phyloP scores from a whole-genome alignment of 2,797 vertebrate genomes.

The Merluccius polli region DNA sequence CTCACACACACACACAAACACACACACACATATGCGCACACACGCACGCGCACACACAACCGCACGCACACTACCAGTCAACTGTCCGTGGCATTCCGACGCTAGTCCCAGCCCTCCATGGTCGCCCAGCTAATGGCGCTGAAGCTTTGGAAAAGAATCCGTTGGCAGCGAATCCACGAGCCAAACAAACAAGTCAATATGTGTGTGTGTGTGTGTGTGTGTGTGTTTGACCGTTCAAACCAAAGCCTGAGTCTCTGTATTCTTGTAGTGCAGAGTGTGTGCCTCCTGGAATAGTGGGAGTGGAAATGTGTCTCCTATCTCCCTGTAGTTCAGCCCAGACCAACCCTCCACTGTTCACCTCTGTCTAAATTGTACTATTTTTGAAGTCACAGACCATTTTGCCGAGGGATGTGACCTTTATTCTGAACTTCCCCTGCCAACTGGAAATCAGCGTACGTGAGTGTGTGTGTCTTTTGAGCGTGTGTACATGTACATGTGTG shows the following conservation, averaged over 20 bases:
- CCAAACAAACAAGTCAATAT: conserved; percentile 44
- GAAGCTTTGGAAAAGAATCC: conserved; percentile 66
- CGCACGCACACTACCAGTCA: conserved; percentile 42
- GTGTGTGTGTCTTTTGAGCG: conserved; percentile 3
- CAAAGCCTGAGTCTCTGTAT: conserved; percentile 25
- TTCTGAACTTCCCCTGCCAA: conserved; percentile 33
- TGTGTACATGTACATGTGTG: conserved; percentile 7
- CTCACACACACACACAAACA: conserved; percentile 4
- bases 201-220: conserved; percentile 12
- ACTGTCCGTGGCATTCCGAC: conserved; percentile 62
- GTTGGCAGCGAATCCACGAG: conserved; percentile 51
- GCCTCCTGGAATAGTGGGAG: conserved; percentile 2
- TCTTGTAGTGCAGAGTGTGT: neutral
- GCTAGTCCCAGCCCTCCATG: conserved; percentile 56
- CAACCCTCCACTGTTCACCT: conserved; percentile 21
- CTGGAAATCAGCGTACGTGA: neutral
- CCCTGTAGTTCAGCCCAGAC: conserved; percentile 7
- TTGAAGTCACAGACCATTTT: conserved; percentile 32
- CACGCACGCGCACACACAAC: conserved; percentile 9
- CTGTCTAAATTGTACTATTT: conserved; percentile 48
- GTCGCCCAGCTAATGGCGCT: conserved; percentile 64
- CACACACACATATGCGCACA: conserved; percentile 32
- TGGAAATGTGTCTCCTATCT: conserved; percentile 8
- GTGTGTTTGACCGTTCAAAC: conserved; percentile 32
- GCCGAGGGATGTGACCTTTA: conserved; percentile 45